Conservation (phyloP, 2,113 vertebrate genomes). For the Istiophorus platypterus region DNA sequence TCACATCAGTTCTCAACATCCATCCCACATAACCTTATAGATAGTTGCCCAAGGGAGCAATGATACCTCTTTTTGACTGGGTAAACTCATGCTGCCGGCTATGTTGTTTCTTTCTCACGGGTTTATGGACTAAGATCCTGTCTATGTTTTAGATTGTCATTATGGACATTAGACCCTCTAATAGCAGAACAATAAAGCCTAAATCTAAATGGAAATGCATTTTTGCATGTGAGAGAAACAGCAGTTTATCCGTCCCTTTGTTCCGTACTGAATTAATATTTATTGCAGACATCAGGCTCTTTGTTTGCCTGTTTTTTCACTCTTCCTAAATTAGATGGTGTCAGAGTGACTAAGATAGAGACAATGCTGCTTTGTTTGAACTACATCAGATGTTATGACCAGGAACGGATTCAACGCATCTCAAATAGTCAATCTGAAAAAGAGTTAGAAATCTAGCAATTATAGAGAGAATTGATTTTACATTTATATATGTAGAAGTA, state of each 20-base stretch:
- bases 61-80: not conserved
- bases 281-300: conserved; percentile 57
- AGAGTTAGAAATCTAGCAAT: not conserved
- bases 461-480: not conserved
- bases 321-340: conserved; percentile 54
- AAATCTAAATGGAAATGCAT: conserved; percentile 42
- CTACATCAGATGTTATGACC: conserved; percentile 42
- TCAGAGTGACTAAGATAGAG: conserved; percentile 60
- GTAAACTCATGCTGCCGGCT: not conserved
- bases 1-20: conserved; percentile 35
- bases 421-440: not conserved
- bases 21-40: conserved; percentile 8
- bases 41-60: conserved; percentile 15
- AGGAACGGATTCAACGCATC: conserved; percentile 27
- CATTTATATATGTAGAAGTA: not conserved
- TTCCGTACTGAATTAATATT: conserved; percentile 60
- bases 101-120: not conserved
- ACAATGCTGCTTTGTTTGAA: conserved; percentile 60
- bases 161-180: not conserved
- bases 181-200: conserved; percentile 20
- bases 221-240: conserved; percentile 44
- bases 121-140: not conserved
- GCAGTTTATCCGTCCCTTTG: conserved; percentile 48
- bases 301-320: conserved; percentile 47
- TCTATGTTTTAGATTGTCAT: conserved; percentile 1